A percentile compares a stretch with the other conserved stretches of the same genome.
These are phyloP conservation scores for Drosophila yakuba DNA, from an alignment of 1,140 invertebrate species.

Conservation along the genomic window DNA sequence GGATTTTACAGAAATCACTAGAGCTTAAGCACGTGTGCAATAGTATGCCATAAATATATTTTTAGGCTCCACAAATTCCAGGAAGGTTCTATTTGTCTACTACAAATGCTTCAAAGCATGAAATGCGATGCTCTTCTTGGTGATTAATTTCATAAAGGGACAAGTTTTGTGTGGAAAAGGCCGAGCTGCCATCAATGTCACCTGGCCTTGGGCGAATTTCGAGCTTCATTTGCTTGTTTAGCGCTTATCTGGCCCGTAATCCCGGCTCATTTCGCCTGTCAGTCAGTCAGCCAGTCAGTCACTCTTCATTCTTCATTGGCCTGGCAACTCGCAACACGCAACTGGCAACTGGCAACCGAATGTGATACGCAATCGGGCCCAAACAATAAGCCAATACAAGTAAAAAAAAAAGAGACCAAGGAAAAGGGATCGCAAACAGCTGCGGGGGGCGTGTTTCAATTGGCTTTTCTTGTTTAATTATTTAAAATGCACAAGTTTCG, in stretches of 20 bases:
- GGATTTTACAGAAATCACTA: too few relatives aligned
- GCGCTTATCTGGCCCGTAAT: constrained; percentile 68
- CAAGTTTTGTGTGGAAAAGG: background rate
- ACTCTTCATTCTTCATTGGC: constrained; percentile 53
- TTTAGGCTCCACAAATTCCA: background rate
- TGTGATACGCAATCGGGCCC: constrained; percentile 23
- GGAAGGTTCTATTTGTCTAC: background rate
- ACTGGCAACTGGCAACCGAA: constrained; percentile 45
- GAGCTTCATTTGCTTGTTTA: constrained; percentile 73
- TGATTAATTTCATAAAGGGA: background rate
- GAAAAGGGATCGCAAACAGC: constrained; percentile 11
- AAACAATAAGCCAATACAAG: background rate
- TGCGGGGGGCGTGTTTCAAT: constrained; percentile 6
- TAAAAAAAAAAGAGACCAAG: background rate
- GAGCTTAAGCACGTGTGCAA: too few relatives aligned
- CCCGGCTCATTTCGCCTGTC: constrained; percentile 36
- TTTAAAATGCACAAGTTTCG: constrained; percentile 71
- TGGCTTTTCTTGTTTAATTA: constrained; percentile 66
- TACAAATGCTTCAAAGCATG: background rate
- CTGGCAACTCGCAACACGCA: constrained; percentile 48
- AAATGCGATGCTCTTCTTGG: background rate
- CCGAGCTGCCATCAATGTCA: constrained; percentile 8
- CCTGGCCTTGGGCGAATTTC: constrained; percentile 26
- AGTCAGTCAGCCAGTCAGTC: constrained; percentile 20
- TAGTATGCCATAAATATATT: background rate